Evolutionary conservation across 2,113 vertebrate genomes (phyloP), one percentile per base, ranked within the genome.

Genomic region (Talpa occidentalis): DNA sequence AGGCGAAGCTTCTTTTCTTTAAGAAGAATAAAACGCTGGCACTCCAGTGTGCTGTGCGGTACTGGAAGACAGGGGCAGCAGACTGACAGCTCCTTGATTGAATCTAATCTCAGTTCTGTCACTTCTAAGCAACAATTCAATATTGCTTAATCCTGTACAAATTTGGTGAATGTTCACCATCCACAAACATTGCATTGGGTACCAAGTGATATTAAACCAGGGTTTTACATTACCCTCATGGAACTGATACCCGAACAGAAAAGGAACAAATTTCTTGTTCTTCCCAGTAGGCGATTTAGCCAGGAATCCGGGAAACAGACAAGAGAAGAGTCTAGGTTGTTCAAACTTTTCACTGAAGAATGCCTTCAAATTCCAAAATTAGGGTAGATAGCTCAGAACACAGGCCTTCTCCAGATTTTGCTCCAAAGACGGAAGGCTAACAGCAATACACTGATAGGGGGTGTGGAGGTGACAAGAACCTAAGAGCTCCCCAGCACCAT

Each of bases 101-200:
- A 88, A 76, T 94, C 80, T 40, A 70, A 90, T 87, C 84, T 81
- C 40, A 30, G 19, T 49, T 76, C 87, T 64, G 54, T 49, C 84
- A 72, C 92, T 90, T 78, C 44, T 37, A 30, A 54, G 37, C 40
- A 93, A 76, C 64, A 59, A 44, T 64, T 78, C 90, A 42, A 72
- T 80, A 83, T 83, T 66, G 62, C 40, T 40, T 87, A 70, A 62
- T 88, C 81, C 67, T 52, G 42, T 5, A 52, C 59, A 73, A 85
- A 87, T 73, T 0, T 90, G 81, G 24, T 40, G 47, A 69, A 62
- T 56, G 70, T 4, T 49, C 73, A 35, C 70, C 70, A 28, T 5
- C 10, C 1, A 35, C 5, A 76, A 84, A 32, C 26, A 56, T 0
- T 62, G 19, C 15, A 56, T 14, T 52, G 73, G 62, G 40, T 86